Conservation (phyloP, 2,888 invertebrate species). For the Lutraria lutraria region DNA sequence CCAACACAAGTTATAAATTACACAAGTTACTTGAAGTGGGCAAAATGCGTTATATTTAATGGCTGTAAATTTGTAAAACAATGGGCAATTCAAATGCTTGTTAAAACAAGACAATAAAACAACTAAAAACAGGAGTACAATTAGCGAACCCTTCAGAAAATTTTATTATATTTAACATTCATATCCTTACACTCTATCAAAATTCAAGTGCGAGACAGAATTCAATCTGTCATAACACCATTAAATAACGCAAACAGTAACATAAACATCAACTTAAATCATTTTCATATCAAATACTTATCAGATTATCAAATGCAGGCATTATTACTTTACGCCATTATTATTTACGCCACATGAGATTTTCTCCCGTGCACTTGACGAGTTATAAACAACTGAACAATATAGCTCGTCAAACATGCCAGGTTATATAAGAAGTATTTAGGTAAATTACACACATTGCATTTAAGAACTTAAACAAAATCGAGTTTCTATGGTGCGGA, state of each 20-base stretch:
- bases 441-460: neutral
- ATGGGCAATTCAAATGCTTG: conserved; percentile 12
- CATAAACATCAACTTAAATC: conserved; percentile 23
- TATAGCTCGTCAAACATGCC: neutral
- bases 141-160: neutral
- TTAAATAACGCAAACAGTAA: conserved; percentile 10
- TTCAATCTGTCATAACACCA: conserved; percentile 19
- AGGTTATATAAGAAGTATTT: conserved; percentile 1
- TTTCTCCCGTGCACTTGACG: neutral
- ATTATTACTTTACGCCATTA: neutral
- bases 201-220: neutral
- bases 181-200: neutral
- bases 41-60: conserved; percentile 2
- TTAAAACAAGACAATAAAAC: conserved; percentile 22
- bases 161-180: neutral
- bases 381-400: neutral
- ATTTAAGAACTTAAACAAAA: neutral
- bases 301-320: conserved; percentile 1
- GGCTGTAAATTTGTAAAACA: neutral
- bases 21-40: neutral
- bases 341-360: neutral
- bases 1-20: neutral
- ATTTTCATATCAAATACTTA: conserved; percentile 8
- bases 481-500: neutral
- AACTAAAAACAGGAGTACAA: conserved; percentile 1